A percentile compares a stretch with the other conserved stretches of the same genome.
phyloP scores from a whole-genome alignment of 2,113 vertebrate species.

The Syrrhaptes paradoxus region DNA sequence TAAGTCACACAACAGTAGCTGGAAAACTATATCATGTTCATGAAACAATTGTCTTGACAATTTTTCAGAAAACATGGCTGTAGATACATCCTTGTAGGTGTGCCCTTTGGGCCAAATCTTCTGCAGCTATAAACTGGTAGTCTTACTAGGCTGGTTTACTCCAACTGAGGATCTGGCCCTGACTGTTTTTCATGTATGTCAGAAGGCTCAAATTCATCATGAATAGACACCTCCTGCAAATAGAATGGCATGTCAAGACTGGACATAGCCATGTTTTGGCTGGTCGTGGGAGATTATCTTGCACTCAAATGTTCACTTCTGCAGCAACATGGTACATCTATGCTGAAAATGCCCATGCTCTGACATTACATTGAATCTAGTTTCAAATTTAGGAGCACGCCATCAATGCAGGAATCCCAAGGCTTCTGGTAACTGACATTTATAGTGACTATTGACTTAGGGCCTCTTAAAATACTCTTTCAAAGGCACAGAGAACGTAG shows the following conservation, averaged over 20 bases:
- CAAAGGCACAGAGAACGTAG: slow-evolving; percentile 71
- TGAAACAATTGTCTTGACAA: neutral
- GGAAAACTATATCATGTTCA: neutral
- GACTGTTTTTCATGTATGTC: neutral
- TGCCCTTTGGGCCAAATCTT: neutral
- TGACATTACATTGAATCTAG: slow-evolving; percentile 83
- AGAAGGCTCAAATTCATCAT: slow-evolving; percentile 37
- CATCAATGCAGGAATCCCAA: slow-evolving; percentile 82
- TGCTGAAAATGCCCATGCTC: slow-evolving; percentile 58
- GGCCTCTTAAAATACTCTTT: slow-evolving; percentile 72
- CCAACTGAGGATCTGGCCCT: neutral
- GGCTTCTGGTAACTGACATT: slow-evolving; percentile 74
- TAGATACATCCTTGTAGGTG: neutral
- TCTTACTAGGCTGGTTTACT: neutral
- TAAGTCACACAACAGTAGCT: neutral
- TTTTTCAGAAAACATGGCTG: neutral
- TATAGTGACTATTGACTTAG: slow-evolving; percentile 67
- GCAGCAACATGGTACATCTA: slow-evolving; percentile 37
- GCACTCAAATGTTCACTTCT: slow-evolving; percentile 54
- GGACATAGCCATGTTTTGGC: neutral
- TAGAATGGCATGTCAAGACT: slow-evolving; percentile 62
- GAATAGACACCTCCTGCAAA: slow-evolving; percentile 49
- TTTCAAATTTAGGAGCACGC: slow-evolving; percentile 83
- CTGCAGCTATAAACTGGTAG: neutral
- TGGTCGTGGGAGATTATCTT: slow-evolving; percentile 65